Evolutionary conservation across 2,888 invertebrate genomes (phyloP), one percentile per base, ranked within the genome.

Genomic region (Neocrepidodera transversa): DNA sequence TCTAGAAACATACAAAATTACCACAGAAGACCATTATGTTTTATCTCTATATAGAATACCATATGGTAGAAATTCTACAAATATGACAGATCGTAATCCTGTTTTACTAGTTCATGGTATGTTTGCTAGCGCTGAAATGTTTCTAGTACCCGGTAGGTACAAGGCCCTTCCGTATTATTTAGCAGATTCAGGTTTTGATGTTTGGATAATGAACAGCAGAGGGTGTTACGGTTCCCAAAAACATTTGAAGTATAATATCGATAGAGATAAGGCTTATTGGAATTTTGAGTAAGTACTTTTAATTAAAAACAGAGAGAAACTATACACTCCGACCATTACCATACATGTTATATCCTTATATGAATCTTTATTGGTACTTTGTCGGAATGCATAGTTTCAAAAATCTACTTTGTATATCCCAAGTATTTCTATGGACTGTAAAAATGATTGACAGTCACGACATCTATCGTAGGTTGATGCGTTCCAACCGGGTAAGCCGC

Each of bases 191-290:
- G 88, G 88, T n/a, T 90, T 84, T 68, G 90, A 90, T 64, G 89
- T 90, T 0, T 94, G 93, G 93, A 79, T 94, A 80, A 89, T 90
- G 0, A 94, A 93, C 74, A 85, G 85, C 13, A 85, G 93, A 2
- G 93, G 93, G 3, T 92, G 87, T 72, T 81, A 80, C 16, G 90
- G 88, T 73, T 85, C 86, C 1, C 82, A 84, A 10, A 78, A 74
- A 1, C 90, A 91, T 69, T 66, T 74, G 0, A 74, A 77, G 0
- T 67, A 82, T 72, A 76, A 82, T 56, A 80, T 83, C 0, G 74
- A 72, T 38, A 54, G 76, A 8, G 82, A 82, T 55, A 14, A 40
- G 2, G 71, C 74, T 11, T 89, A 82, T 73, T 89, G 89, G 89
- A 74, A 82, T 43, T 89, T 87, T 72, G 76, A 75, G 78, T 79